Base-by-base conservation (phyloP, 2,888 invertebrate species). In the Drosophila imparisetae region DNA sequence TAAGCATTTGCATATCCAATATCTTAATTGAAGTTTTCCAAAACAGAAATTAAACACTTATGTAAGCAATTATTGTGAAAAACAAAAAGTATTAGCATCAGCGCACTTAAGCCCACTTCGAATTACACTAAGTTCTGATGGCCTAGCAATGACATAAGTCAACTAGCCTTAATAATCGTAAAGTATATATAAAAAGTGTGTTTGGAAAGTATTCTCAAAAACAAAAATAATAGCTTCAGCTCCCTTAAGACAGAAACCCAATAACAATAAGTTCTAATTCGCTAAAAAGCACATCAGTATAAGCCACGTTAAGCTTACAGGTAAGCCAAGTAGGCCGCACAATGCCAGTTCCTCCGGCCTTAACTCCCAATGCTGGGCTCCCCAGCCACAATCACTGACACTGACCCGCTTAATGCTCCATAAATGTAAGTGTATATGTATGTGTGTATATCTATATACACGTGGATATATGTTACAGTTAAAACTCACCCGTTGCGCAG, bases 401-500 rank as follows among this genome's bases (percentile, higher is more conserved):
- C 38, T 81, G 78, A 68, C 69, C 52, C 50, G 65, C 78, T 68
- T 73, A 64, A 62, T 72, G 58, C 15, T 40, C 55, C 32, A 53
- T 45, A 50, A 49, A 60, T 29, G 27, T 52, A 30, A 40, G 38
- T 21, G 48, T 65, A 72, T 57, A 57, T 48, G 2, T 18, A 55
- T 27, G 15, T 21, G 5, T 65, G 13, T 18, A 27, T 53, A 32
- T 30, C 15, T 34, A 27, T 18, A 2, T 18, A 34, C 3, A 34
- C 24, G 5, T 38, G 6, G 11, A 45, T 32, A 21, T n/a, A 29
- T n/a, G 34, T 29, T 55, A 34, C 15, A 49, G 21, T 29, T 67
- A 3, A 30, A 54, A 78, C 90, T 80, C 72, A 90, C 90, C 90
- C 77, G 79, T 71, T 62, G 58, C 81, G 82, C 54, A 91, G 62